These are phyloP conservation scores for Stenolophus ochropezus DNA, from an alignment of 2,888 invertebrate genomes.

Conservation along the genomic window DNA sequence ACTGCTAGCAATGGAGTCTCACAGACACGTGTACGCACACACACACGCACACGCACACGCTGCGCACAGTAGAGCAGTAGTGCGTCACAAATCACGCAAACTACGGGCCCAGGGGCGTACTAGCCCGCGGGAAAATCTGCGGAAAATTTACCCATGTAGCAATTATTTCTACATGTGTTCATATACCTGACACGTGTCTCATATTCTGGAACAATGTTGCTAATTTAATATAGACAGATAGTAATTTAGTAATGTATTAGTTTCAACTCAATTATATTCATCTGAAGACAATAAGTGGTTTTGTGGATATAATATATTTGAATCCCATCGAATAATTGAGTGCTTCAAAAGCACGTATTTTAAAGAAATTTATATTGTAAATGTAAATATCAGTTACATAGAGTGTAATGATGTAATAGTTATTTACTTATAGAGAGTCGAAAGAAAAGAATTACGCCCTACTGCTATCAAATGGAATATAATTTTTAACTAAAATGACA, in stretches of 20 bases:
- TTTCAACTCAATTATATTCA: background rate
- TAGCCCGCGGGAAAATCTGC: background rate
- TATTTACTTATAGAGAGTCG: too few relatives aligned
- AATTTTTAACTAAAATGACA: too few relatives aligned
- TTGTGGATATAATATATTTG: too few relatives aligned
- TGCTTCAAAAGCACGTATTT: too few relatives aligned
- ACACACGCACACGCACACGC: background rate
- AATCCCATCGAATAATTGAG: too few relatives aligned
- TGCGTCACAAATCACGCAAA: slow-evolving; percentile 31
- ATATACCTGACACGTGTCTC: background rate
- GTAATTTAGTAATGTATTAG: background rate
- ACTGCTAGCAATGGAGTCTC: slow-evolving; percentile 9
- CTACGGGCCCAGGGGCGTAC: background rate
- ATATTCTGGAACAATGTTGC: background rate
- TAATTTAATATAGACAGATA: background rate
- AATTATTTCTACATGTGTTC: background rate
- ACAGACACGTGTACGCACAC: slow-evolving; percentile 14
- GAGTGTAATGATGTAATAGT: too few relatives aligned
- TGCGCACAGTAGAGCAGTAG: slow-evolving; percentile 18
- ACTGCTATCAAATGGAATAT: too few relatives aligned
- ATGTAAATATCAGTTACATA: too few relatives aligned
- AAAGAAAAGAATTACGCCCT: too few relatives aligned
- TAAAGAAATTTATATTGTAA: too few relatives aligned
- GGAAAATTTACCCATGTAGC: background rate
- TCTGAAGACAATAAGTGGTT: too few relatives aligned